Conservation (phyloP, 2,113 vertebrate species). For the Scomber colias region DNA sequence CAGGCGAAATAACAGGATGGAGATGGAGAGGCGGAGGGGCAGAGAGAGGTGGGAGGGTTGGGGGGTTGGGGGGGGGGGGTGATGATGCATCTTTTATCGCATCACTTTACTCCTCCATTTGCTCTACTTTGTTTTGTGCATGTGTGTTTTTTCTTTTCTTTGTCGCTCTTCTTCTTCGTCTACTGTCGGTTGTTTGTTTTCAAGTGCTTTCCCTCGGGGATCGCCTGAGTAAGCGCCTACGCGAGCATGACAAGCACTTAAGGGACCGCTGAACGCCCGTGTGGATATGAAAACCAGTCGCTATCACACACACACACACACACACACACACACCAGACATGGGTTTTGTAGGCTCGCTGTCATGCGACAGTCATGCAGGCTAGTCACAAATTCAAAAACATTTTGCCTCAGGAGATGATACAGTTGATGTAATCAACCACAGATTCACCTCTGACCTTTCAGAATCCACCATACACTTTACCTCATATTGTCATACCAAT, state of each 20-base stretch:
- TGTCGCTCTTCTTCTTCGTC: conserved; percentile 10
- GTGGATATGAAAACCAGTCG: conserved; percentile 40
- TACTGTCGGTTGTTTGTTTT: conserved; percentile 49
- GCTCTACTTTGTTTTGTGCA: conserved; percentile 47
- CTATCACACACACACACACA: conserved; percentile 18
- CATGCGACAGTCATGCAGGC: conserved; percentile 9
- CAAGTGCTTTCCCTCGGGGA: conserved; percentile 36
- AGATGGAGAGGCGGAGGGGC: neutral
- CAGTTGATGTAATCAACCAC: conserved; percentile 26
- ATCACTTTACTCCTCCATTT: conserved; percentile 55
- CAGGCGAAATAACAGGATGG: conserved; percentile 33
- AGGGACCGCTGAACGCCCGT: conserved; percentile 40
- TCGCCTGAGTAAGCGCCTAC: conserved; percentile 54
- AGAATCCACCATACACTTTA: neutral
- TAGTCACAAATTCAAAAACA: conserved; percentile 18
- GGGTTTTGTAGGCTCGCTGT: neutral
- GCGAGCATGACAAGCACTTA: conserved; percentile 60
- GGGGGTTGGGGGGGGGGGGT: neutral
- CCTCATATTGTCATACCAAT: neutral
- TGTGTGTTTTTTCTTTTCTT: conserved; percentile 3
- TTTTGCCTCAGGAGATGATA: conserved; percentile 32
- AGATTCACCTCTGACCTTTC: conserved; percentile 39
- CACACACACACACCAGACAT: neutral
- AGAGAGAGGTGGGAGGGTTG: neutral
- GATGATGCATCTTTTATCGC: conserved; percentile 55